Evolutionary conservation across 2,888 invertebrate species (phyloP).

Genomic region (Rhagophthalmus giganteus): DNA sequence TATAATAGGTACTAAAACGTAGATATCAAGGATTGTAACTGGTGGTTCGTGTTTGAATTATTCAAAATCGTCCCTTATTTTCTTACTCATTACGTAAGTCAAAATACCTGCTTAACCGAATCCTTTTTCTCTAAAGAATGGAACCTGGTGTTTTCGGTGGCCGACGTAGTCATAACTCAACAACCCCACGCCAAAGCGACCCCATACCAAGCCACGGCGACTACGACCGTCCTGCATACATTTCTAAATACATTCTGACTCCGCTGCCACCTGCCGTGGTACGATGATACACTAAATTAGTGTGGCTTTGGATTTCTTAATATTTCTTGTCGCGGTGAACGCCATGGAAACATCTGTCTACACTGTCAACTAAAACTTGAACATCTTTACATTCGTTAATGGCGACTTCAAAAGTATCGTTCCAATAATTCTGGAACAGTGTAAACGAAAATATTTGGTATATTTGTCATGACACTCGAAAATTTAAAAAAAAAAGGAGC

Average conservation of each 20-base stretch:
- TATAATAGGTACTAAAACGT: too few relatives aligned
- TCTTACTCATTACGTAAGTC: not conserved
- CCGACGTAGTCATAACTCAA: constrained; percentile 40
- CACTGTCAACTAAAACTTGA: constrained; percentile 39
- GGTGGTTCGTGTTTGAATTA: too few relatives aligned
- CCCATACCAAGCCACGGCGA: constrained; percentile 52
- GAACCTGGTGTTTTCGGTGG: constrained; percentile 29
- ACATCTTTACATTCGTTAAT: not conserved
- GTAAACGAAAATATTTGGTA: constrained; percentile 40
- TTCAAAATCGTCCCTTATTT: too few relatives aligned
- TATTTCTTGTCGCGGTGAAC: constrained; percentile 48
- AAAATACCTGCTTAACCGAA: too few relatives aligned
- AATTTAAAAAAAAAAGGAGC: constrained; percentile 34
- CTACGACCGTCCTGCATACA: constrained; percentile 40
- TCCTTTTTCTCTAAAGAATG: not conserved
- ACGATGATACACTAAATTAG: constrained; percentile 51
- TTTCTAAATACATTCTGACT: constrained; percentile 41
- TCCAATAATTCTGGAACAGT: constrained; percentile 6
- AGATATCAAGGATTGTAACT: too few relatives aligned
- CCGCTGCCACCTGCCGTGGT: constrained; percentile 47
- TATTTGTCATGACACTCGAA: constrained; percentile 35
- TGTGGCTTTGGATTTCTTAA: constrained; percentile 49
- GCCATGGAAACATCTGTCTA: constrained; percentile 43
- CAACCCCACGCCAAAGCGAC: constrained; percentile 52
- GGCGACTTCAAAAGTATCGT: constrained; percentile 3